Conservation (phyloP, 2,888 invertebrate species). For the Eristalis tenax region DNA sequence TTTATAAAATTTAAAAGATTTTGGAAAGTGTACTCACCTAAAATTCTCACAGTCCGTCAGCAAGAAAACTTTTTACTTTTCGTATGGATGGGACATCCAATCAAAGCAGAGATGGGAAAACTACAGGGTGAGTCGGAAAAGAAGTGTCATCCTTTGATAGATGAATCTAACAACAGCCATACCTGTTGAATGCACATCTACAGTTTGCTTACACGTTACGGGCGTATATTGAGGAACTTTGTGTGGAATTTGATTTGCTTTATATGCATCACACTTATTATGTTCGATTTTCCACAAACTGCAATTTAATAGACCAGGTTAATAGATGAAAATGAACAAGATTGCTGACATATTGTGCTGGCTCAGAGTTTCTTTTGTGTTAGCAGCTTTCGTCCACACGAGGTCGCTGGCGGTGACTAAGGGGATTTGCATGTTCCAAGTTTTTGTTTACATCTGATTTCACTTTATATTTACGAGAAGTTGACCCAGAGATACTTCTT, state of each 20-base stretch:
- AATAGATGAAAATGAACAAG: not conserved
- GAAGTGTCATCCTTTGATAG: conserved; percentile 31
- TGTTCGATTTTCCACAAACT: not conserved
- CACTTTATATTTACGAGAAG: not conserved
- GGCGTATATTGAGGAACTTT: not conserved
- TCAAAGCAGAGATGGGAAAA: conserved; percentile 69
- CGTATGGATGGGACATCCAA: conserved; percentile 74
- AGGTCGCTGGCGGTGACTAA: not conserved
- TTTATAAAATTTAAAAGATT: conserved; percentile 18
- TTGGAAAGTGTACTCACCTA: conserved; percentile 74
- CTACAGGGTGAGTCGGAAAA: conserved; percentile 50
- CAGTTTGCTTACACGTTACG: not conserved
- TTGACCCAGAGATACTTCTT: not conserved
- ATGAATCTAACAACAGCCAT: conserved; percentile 33
- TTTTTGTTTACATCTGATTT: not conserved
- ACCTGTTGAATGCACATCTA: conserved; percentile 42
- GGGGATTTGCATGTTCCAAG: not conserved
- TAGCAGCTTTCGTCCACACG: not conserved
- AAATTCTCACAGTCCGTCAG: conserved; percentile 74
- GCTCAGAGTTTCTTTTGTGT: not conserved
- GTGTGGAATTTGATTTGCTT: not conserved
- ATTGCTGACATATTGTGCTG: not conserved
- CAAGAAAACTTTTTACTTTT: conserved; percentile 73
- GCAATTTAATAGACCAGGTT: not conserved
- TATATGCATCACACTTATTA: not conserved